Evolutionary conservation across 2,797 vertebrate species (phyloP).

Genomic region (Macrochelys suwanniensis): DNA sequence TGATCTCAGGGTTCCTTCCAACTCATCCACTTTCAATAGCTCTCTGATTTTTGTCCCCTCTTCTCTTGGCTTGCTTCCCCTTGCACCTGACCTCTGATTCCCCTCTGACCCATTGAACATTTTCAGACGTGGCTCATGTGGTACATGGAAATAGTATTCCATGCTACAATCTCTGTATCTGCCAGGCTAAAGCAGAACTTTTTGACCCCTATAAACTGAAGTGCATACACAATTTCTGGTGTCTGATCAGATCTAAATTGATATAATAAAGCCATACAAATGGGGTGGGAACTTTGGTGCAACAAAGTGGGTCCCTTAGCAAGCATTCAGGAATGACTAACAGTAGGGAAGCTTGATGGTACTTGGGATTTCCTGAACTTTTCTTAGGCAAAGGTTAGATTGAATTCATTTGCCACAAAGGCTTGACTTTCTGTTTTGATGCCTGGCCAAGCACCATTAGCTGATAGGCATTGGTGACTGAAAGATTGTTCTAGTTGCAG

Average conservation of each 20-base stretch:
- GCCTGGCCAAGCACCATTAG: neutral
- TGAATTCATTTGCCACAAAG: fast-evolving
- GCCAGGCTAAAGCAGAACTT: neutral
- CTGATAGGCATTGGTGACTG: neutral
- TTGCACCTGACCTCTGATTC: neutral
- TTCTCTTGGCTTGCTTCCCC: neutral
- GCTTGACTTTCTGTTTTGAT: slow-evolving; percentile 14
- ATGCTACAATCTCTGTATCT: neutral
- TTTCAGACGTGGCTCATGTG: neutral
- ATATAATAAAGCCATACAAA: neutral
- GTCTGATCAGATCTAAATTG: neutral
- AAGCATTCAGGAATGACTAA: neutral
- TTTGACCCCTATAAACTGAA: fast-evolving
- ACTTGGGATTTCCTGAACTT: fast-evolving
- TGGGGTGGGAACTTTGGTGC: fast-evolving
- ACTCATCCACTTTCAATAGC: neutral
- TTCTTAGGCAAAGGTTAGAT: neutral
- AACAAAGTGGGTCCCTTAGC: neutral
- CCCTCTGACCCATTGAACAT: neutral
- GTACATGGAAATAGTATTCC: neutral
- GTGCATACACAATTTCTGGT: neutral
- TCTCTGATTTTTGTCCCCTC: neutral
- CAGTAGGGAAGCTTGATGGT: neutral
- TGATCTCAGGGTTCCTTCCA: neutral
- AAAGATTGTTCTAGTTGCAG: neutral